Percentiles rank a stretch among this genome's conserved stretches.
These are phyloP conservation scores for Oxyscelio sp. DNA, from an alignment of 2,888 invertebrate genomes.

Conservation along the genomic window DNA sequence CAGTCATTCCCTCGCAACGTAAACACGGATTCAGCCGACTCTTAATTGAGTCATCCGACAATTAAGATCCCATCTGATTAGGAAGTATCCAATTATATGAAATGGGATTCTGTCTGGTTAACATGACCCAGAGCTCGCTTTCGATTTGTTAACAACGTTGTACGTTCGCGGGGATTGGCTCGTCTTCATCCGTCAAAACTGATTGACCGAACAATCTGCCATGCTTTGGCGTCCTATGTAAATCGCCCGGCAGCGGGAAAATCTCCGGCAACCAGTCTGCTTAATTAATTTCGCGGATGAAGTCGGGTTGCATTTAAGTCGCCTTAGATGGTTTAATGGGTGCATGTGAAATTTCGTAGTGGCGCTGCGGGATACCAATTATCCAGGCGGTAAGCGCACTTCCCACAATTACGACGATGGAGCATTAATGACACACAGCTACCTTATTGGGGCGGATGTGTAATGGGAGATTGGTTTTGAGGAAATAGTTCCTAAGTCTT, in stretches of 20 bases:
- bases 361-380: constrained; percentile 69
- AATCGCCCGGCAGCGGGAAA: constrained; percentile 38
- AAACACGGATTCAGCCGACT: constrained; percentile 6
- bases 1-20: too few relatives aligned
- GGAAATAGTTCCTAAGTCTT: too few relatives aligned
- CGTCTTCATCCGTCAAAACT: constrained; percentile 67
- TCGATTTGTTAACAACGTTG: constrained; percentile 69
- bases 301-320: constrained; percentile 45
- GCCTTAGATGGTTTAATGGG: constrained; percentile 65
- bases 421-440: constrained; percentile 48
- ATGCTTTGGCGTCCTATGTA: constrained; percentile 45
- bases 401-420: constrained; percentile 61
- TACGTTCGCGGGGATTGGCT: constrained; percentile 43
- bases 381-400: constrained; percentile 39
- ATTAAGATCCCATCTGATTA: constrained; percentile 60
- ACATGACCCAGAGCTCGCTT: constrained; percentile 48
- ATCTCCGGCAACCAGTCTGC: constrained; percentile 46
- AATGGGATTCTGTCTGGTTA: constrained; percentile 40
- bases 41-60: constrained; percentile 53
- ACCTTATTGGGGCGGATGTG: constrained; percentile 37
- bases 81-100: constrained; percentile 54
- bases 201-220: constrained; percentile 68
- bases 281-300: constrained; percentile 68
- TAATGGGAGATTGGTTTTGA: background rate
- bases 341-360: constrained; percentile 66